Percentiles rank a stretch among this genome's conserved stretches.
Evolutionary conservation across 1,140 invertebrate species (phyloP).

Genomic region (Neodiprion fabricii): DNA sequence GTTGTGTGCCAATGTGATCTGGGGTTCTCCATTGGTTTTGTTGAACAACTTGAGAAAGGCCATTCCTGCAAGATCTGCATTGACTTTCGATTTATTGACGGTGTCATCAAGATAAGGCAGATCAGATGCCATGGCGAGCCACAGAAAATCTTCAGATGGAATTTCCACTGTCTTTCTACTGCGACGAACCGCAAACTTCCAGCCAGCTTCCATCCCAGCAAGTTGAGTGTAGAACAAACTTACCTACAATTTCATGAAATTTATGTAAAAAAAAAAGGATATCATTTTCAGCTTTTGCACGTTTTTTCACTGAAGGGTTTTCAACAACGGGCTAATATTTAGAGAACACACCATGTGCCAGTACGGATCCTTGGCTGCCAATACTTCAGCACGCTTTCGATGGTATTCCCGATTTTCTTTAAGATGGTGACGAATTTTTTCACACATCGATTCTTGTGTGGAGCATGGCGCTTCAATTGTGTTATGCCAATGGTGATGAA

Average conservation of each 20-base stretch:
- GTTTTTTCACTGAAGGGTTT: neutral
- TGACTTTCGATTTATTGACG: constrained; percentile 38
- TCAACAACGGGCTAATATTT: neutral
- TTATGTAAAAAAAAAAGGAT: neutral
- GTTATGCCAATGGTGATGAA: constrained; percentile 82
- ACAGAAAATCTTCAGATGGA: constrained; percentile 71
- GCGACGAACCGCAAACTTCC: constrained; percentile 69
- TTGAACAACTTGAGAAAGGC: constrained; percentile 47
- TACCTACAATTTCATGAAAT: constrained; percentile 59
- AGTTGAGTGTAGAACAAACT: constrained; percentile 75
- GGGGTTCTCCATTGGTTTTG: constrained; percentile 33
- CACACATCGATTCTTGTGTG: constrained; percentile 69
- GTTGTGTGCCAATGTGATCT: constrained; percentile 67
- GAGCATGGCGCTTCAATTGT: constrained; percentile 76
- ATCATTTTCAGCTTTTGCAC: constrained; percentile 3
- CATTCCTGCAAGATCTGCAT: constrained; percentile 36
- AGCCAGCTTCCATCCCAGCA: constrained; percentile 72
- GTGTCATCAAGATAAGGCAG: constrained; percentile 72
- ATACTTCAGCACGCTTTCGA: constrained; percentile 63
- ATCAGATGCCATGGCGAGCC: constrained; percentile 80
- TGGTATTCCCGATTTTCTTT: constrained; percentile 70
- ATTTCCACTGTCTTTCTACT: constrained; percentile 69
- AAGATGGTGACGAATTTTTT: constrained; percentile 71
- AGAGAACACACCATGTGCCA: constrained; percentile 77
- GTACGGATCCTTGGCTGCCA: constrained; percentile 67